Conservation (phyloP, 2,888 invertebrate genomes). For the Serrognathus titanus region DNA sequence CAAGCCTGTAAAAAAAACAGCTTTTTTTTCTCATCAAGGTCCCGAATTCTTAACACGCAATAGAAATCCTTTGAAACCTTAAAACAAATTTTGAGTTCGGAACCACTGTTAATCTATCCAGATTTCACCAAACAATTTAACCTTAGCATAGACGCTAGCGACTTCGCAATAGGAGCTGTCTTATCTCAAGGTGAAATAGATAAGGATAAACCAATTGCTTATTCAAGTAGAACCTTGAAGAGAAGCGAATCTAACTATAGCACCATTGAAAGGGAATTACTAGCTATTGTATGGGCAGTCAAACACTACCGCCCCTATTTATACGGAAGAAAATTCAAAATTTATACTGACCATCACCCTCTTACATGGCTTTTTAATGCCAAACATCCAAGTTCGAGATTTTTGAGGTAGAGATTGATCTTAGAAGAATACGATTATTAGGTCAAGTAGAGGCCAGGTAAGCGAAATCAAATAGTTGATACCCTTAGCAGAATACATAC, state of each 20-base stretch:
- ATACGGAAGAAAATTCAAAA: constrained; percentile 38
- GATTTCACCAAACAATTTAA: constrained; percentile 32
- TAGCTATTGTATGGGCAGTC: constrained; percentile 17
- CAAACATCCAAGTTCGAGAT: constrained; percentile 33
- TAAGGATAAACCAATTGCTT: constrained; percentile 39
- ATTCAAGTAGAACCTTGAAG: constrained; percentile 36
- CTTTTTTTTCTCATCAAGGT: too few species aligned
- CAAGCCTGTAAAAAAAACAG: too few species aligned
- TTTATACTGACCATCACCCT: constrained; percentile 37
- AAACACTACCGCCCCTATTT: constrained; percentile 40
- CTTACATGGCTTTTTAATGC: constrained; percentile 26
- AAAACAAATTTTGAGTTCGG: constrained; percentile 14
- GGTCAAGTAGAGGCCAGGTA: constrained; percentile 30
- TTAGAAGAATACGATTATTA: constrained; percentile 38
- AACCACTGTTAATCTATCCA: constrained; percentile 24
- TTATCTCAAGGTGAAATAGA: constrained; percentile 32
- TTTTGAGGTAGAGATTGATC: constrained; percentile 35
- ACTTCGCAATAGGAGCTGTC: constrained; percentile 34
- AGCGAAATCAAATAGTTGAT: too few species aligned
- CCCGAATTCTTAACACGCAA: too few species aligned
- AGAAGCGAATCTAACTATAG: constrained; percentile 38
- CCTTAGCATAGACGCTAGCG: constrained; percentile 39
- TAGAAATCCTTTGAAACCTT: constrained; percentile 17
- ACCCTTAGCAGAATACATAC: too few species aligned
- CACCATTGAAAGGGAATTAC: constrained; percentile 35